A percentile compares a stretch with the other conserved stretches of the same genome.
phyloP scores from a whole-genome alignment of 2,797 vertebrate species.

The Amphiprion clarkii region DNA sequence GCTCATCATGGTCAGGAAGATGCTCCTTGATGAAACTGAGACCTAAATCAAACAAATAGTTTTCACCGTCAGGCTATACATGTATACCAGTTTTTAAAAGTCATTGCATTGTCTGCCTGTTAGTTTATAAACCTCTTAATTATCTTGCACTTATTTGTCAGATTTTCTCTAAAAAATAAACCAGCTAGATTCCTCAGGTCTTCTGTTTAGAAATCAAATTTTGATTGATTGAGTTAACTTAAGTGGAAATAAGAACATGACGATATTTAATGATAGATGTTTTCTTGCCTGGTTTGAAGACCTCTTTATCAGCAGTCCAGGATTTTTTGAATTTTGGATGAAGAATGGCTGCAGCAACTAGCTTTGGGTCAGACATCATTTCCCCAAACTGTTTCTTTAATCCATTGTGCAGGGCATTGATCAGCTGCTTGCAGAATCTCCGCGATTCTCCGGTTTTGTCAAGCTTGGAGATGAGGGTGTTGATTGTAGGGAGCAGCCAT shows the following conservation, averaged over 20 bases:
- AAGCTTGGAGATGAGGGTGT: neutral
- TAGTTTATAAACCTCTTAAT: no score
- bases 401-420: neutral
- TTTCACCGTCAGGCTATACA: neutral
- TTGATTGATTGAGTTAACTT: no score
- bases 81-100: neutral
- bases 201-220: no score
- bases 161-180: no score
- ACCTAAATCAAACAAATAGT: neutral
- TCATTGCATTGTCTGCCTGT: neutral
- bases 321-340: neutral
- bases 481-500: no score
- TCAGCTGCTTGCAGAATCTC: neutral
- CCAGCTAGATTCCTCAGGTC: no score
- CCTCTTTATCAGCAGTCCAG: neutral
- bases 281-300: neutral
- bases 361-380: neutral
- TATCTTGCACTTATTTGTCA: no score
- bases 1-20: neutral
- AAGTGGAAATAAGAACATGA: no score
- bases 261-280: neutral
- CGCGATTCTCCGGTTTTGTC: neutral
- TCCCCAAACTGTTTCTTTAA: neutral
- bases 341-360: constrained; percentile 1
- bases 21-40: neutral